phyloP scores from a whole-genome alignment of 2,888 invertebrate species.

The Tigriopus californicus region DNA sequence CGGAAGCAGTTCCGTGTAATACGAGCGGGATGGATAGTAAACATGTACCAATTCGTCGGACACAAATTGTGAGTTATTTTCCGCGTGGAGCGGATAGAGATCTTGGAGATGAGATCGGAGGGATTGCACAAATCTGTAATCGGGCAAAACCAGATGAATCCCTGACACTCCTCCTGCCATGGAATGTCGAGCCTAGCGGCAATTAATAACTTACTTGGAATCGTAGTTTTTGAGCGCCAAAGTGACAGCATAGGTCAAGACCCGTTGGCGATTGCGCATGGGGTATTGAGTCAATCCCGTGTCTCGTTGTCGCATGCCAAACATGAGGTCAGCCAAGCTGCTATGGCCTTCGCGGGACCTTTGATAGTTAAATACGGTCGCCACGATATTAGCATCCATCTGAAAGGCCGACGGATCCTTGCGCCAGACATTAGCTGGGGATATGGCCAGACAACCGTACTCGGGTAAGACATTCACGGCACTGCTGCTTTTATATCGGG shows the following conservation, averaged over 20 bases:
- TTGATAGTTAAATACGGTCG: conserved; percentile 64
- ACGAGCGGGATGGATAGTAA: conserved; percentile 74
- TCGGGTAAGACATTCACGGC: conserved; percentile 44
- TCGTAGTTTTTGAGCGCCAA: conserved; percentile 62
- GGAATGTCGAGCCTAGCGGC: no score
- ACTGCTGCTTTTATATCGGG: conserved; percentile 14
- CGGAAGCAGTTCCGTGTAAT: conserved; percentile 63
- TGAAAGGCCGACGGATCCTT: conserved; percentile 58
- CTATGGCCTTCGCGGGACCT: conserved; percentile 62
- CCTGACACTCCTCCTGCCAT: no score
- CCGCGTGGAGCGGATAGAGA: conserved; percentile 49
- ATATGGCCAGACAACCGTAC: conserved; percentile 72
- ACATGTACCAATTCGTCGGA: conserved; percentile 42
- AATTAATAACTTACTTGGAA: conserved; percentile 42
- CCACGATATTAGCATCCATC: conserved; percentile 55
- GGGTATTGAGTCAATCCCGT: conserved; percentile 78
- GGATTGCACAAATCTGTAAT: conserved; percentile 51
- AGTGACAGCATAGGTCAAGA: conserved; percentile 75
- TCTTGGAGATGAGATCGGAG: conserved; percentile 46
- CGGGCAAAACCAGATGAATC: no score
- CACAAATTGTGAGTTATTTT: conserved; percentile 18
- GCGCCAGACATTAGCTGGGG: conserved; percentile 86
- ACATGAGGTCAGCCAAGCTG: conserved; percentile 68
- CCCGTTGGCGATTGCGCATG: conserved; percentile 56
- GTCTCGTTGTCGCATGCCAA: conserved; percentile 75